A percentile compares a stretch with the other conserved stretches of the same genome.
Conservation (phyloP, 2,888 invertebrate genomes). For the Heliconius hortense region DNA sequence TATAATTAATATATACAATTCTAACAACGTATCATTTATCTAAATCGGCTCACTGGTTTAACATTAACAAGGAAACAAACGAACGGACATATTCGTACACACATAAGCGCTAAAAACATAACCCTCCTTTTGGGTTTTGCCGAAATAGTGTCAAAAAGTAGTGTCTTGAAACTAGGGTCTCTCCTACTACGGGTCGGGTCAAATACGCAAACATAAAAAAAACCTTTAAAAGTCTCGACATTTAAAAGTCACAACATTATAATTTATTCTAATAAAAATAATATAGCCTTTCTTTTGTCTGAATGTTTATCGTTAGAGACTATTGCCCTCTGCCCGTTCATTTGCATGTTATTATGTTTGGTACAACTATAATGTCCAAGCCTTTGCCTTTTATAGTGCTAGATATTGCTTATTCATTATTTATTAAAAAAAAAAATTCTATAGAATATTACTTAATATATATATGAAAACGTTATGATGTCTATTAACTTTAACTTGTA, state of each 20-base stretch:
- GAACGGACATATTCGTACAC: too few relatives aligned
- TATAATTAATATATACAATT: too few relatives aligned
- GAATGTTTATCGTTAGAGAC: background rate
- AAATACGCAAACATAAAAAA: background rate
- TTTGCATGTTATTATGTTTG: slow-evolving; percentile 12
- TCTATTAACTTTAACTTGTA: too few relatives aligned
- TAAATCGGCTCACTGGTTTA: too few relatives aligned
- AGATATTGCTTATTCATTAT: background rate
- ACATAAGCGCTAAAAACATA: too few relatives aligned
- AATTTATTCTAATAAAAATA: background rate
- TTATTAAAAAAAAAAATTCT: background rate
- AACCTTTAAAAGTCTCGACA: background rate
- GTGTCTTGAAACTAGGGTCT: background rate
- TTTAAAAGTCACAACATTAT: background rate
- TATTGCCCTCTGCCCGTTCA: slow-evolving; percentile 12
- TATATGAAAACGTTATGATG: background rate
- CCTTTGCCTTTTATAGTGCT: background rate
- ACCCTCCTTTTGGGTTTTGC: too few relatives aligned
- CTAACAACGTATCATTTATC: too few relatives aligned
- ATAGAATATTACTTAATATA: background rate
- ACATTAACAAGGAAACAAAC: too few relatives aligned
- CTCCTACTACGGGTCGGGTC: too few relatives aligned
- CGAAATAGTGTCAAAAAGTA: background rate
- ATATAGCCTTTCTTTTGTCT: slow-evolving; percentile 10
- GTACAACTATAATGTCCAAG: background rate